Conservation (phyloP, 2,797 vertebrate genomes). For the Sebastes variabilis region DNA sequence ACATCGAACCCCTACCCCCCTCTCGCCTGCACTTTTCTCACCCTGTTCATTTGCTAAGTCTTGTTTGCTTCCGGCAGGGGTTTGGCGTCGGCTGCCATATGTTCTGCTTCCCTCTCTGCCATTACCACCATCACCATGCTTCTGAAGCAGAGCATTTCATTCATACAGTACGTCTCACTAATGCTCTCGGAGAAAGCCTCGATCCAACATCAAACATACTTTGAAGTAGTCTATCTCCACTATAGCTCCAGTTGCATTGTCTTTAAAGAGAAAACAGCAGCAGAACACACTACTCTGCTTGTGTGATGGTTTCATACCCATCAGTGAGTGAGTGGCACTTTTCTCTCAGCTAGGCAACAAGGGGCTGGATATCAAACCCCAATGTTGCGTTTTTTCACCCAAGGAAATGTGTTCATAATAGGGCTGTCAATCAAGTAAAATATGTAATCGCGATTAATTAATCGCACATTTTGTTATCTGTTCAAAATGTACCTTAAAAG, state of each 20-base stretch:
- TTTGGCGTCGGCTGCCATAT: conserved; percentile 49
- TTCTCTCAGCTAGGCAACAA: neutral
- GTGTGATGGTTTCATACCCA: neutral
- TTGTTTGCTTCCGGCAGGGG: conserved; percentile 35
- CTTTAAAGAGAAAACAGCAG: neutral
- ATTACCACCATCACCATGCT: conserved; percentile 20
- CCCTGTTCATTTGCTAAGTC: conserved; percentile 1
- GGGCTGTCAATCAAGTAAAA: too few species aligned
- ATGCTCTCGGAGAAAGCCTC: conserved; percentile 13
- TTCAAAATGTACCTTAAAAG: too few species aligned
- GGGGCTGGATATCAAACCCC: neutral
- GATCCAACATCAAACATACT: conserved; percentile 17
- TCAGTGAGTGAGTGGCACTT: neutral
- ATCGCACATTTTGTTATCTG: too few species aligned
- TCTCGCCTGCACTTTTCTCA: neutral
- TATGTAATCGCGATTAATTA: too few species aligned
- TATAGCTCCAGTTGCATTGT: neutral
- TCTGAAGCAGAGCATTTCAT: conserved; percentile 19
- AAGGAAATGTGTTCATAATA: neutral
- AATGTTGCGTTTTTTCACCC: neutral
- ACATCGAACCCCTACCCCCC: neutral
- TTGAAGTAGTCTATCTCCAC: conserved; percentile 18
- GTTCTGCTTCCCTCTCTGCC: conserved; percentile 17
- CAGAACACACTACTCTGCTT: neutral
- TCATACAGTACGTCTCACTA: conserved; percentile 18